Conservation (phyloP, 2,797 vertebrate species). For the Pitangus sulphuratus region DNA sequence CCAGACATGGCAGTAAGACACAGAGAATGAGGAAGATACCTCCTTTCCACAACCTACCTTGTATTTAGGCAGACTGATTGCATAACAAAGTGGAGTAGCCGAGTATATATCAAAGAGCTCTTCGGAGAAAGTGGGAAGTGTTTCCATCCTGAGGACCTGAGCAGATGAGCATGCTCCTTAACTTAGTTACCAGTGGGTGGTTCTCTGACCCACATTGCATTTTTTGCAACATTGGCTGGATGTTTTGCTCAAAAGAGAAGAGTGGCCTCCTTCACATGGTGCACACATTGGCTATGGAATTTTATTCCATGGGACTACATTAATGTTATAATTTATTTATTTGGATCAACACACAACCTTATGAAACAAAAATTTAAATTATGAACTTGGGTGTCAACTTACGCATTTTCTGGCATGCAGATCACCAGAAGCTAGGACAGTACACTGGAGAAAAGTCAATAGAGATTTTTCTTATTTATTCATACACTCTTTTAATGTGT, state of each 20-base stretch:
- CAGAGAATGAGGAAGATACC: neutral
- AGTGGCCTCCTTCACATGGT: neutral
- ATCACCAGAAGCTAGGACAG: neutral
- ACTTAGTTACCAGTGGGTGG: constrained; percentile 9
- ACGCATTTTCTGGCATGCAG: neutral
- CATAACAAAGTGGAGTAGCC: neutral
- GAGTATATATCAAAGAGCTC: neutral
- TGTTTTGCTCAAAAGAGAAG: neutral
- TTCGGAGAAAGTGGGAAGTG: neutral
- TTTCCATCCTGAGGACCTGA: neutral
- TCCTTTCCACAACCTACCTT: neutral
- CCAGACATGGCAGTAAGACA: neutral
- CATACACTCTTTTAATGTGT: neutral
- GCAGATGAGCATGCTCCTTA: constrained; percentile 20
- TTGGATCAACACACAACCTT: neutral
- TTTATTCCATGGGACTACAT: neutral
- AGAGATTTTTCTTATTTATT: neutral
- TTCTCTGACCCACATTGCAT: constrained; percentile 10
- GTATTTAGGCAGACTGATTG: neutral
- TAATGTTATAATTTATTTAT: neutral
- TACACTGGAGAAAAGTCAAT: neutral
- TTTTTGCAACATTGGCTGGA: neutral
- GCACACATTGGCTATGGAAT: neutral
- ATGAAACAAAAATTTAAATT: neutral
- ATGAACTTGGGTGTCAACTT: neutral